phyloP scores from a whole-genome alignment of 2,797 vertebrate genomes.

The Stomatorhinus walkeri region DNA sequence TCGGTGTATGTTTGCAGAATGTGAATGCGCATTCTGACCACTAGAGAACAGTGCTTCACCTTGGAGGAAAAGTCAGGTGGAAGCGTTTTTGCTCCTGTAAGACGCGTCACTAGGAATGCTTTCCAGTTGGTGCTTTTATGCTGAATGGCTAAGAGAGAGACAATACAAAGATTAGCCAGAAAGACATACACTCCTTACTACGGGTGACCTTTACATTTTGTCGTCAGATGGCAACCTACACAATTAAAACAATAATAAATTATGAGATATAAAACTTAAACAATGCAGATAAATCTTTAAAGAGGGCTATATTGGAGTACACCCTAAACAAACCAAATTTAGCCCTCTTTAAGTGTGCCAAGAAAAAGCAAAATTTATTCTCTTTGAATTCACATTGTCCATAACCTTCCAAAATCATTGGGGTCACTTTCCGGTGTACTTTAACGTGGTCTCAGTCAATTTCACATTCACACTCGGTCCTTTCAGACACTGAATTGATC shows the following conservation, averaged over 20 bases:
- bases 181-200: not conserved
- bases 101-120: constrained; percentile 92
- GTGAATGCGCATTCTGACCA: constrained; percentile 21
- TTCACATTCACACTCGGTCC: not conserved
- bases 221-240: not conserved
- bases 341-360: not conserved
- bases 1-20: no score
- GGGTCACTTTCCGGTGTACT: not conserved
- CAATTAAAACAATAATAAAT: not conserved
- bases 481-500: not conserved
- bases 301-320: not conserved
- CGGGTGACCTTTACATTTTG: not conserved
- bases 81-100: constrained; percentile 98
- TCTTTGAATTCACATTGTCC: not conserved
- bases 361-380: not conserved
- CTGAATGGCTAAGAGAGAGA: constrained; percentile 75
- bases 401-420: not conserved
- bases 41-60: constrained; percentile 54
- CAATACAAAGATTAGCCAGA: not conserved
- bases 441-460: not conserved
- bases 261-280: not conserved
- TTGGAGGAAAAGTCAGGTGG: constrained; percentile 87
- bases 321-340: not conserved
- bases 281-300: not conserved
- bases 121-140: constrained; percentile 99